Percentiles rank a stretch among this genome's conserved stretches.
Conservation (phyloP, 2,888 invertebrate species). For the Sycophila texana region DNA sequence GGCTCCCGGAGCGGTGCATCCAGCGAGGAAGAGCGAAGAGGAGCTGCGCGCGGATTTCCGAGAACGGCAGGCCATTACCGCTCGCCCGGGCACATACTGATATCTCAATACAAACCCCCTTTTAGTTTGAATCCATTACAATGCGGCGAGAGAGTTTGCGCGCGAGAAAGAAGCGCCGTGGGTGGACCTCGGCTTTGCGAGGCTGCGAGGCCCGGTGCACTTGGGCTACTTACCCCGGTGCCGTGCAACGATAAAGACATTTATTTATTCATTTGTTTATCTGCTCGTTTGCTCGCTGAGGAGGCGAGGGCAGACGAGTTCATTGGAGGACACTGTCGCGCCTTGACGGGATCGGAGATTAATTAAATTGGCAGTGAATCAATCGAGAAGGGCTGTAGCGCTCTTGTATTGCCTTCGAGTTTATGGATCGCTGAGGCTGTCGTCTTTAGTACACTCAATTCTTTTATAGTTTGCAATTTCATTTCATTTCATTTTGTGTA, state of each 20-base stretch:
- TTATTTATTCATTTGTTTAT: conserved; percentile 41
- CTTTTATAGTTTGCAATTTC: too few species aligned
- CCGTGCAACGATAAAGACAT: conserved; percentile 18
- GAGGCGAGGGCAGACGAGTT: too few species aligned
- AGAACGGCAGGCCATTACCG: conserved; percentile 74
- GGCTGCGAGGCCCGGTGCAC: too few species aligned
- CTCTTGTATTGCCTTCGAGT: too few species aligned
- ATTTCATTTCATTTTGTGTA: too few species aligned
- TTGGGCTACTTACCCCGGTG: background rate
- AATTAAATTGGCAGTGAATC: too few species aligned
- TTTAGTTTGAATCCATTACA: conserved; percentile 75
- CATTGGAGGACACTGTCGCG: too few species aligned
- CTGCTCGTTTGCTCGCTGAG: background rate
- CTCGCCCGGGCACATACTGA: conserved; percentile 72
- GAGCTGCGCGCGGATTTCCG: conserved; percentile 64
- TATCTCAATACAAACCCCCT: conserved; percentile 74
- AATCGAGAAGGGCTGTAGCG: too few species aligned
- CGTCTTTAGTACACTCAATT: too few species aligned
- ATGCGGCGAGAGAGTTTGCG: conserved; percentile 57
- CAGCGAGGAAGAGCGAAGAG: background rate
- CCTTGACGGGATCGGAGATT: too few species aligned
- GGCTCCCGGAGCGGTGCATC: background rate
- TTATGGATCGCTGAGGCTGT: too few species aligned
- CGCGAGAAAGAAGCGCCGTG: conserved; percentile 5
- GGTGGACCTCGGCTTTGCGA: too few species aligned